Evolutionary conservation across 2,888 invertebrate species (phyloP).

Genomic region (Mythimna pallens): DNA sequence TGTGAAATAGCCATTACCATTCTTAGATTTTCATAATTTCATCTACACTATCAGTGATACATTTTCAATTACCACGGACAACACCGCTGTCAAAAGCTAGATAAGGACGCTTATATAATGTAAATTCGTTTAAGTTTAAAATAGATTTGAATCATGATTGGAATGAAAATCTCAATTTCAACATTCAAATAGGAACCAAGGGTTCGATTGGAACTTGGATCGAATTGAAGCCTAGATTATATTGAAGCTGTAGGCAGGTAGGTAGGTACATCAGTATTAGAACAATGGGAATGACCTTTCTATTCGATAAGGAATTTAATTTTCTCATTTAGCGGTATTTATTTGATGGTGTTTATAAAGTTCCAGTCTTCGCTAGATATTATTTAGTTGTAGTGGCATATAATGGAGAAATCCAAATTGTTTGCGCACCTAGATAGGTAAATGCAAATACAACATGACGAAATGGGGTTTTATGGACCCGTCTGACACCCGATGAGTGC

Average conservation of each 20-base stretch:
- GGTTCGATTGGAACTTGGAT: conserved; percentile 19
- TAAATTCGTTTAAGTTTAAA: conserved; percentile 29
- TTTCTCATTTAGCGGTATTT: neutral
- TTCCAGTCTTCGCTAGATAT: neutral
- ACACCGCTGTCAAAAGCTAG: neutral
- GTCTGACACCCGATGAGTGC: too few species aligned
- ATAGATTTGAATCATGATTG: conserved; percentile 38
- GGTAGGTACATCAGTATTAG: neutral
- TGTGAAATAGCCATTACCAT: too few species aligned
- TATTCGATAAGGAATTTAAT: neutral
- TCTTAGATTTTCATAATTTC: too few species aligned
- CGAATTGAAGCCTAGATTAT: conserved; percentile 23
- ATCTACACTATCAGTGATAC: neutral
- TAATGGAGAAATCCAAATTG: too few species aligned
- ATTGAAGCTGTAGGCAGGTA: neutral
- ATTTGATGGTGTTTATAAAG: neutral
- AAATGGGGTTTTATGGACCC: too few species aligned
- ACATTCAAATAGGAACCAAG: conserved; percentile 32
- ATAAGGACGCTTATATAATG: neutral
- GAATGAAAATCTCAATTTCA: conserved; percentile 35
- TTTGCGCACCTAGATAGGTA: too few species aligned
- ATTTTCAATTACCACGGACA: neutral
- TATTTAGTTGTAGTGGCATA: too few species aligned
- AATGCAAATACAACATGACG: too few species aligned
- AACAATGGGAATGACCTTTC: conserved; percentile 6